These are phyloP conservation scores for Labrus mixtus DNA, from an alignment of 2,113 vertebrate genomes.

Conservation along the genomic window DNA sequence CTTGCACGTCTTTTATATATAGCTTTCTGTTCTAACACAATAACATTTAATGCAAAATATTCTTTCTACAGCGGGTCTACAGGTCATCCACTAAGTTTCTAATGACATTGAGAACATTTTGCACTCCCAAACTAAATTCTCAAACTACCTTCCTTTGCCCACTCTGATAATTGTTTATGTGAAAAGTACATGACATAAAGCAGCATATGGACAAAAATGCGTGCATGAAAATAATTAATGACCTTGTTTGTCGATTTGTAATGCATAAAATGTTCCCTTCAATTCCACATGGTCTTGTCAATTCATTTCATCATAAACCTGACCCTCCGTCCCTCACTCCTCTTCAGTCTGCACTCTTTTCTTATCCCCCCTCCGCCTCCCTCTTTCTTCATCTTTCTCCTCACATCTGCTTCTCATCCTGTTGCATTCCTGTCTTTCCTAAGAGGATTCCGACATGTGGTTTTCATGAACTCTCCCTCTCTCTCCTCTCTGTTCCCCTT, in stretches of 20 bases:
- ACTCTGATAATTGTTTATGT: neutral
- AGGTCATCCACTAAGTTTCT: no score
- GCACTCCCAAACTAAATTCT: no score
- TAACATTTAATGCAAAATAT: no score
- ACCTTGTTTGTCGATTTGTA: neutral
- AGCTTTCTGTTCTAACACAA: no score
- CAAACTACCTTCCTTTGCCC: no score
- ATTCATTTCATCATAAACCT: neutral
- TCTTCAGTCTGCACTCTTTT: neutral
- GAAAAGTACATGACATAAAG: neutral
- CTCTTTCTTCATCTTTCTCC: neutral
- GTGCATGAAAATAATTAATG: no score
- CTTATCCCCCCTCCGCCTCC: neutral
- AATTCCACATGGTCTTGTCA: neutral
- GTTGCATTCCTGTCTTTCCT: conserved; percentile 60
- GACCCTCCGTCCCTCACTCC: neutral
- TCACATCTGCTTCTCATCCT: conserved; percentile 65
- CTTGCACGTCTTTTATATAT: no score
- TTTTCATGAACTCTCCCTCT: conserved; percentile 60
- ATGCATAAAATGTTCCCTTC: neutral
- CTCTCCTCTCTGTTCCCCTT: conserved; percentile 17
- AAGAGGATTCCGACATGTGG: conserved; percentile 64
- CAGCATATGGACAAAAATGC: neutral
- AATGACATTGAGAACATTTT: no score
- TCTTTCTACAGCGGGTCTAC: no score